Evolutionary conservation across 2,888 invertebrate species (phyloP).

Genomic region (Ochropacha duplaris): DNA sequence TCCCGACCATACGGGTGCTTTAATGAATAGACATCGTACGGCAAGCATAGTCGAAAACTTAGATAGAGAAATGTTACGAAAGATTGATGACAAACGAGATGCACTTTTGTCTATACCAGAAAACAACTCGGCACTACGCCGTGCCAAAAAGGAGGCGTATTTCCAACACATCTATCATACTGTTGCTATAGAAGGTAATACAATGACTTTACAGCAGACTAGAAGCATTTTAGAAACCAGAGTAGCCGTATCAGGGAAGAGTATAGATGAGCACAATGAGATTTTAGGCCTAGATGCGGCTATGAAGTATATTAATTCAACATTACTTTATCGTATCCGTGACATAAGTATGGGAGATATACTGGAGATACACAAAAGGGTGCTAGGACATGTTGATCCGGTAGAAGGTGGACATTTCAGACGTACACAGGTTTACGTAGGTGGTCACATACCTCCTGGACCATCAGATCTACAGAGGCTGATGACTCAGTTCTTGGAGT

Average conservation of each 20-base stretch:
- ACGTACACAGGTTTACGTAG: constrained; percentile 95
- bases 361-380: constrained; percentile 94
- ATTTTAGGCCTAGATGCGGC: constrained; percentile 97
- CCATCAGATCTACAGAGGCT: constrained; percentile 91
- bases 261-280: constrained; percentile 98
- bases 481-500: constrained; percentile 94
- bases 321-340: constrained; percentile 89
- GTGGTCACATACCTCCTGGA: constrained; percentile 96
- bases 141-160: constrained; percentile 97
- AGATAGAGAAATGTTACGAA: constrained; percentile 89
- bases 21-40: constrained; percentile 92
- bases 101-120: constrained; percentile 91
- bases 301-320: constrained; percentile 95
- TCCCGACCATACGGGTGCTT: constrained; percentile 91
- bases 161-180: constrained; percentile 98
- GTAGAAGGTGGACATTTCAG: constrained; percentile 94
- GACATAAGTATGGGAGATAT: constrained; percentile 93
- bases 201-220: constrained; percentile 96
- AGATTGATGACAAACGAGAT: constrained; percentile 93
- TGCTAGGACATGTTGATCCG: constrained; percentile 97
- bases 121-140: constrained; percentile 89
- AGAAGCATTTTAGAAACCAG: constrained; percentile 95
- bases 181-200: constrained; percentile 98
- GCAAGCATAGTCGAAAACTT: constrained; percentile 94
- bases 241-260: constrained; percentile 91